phyloP scores from a whole-genome alignment of 2,888 invertebrate genomes.

The Ernsta delagoae region DNA sequence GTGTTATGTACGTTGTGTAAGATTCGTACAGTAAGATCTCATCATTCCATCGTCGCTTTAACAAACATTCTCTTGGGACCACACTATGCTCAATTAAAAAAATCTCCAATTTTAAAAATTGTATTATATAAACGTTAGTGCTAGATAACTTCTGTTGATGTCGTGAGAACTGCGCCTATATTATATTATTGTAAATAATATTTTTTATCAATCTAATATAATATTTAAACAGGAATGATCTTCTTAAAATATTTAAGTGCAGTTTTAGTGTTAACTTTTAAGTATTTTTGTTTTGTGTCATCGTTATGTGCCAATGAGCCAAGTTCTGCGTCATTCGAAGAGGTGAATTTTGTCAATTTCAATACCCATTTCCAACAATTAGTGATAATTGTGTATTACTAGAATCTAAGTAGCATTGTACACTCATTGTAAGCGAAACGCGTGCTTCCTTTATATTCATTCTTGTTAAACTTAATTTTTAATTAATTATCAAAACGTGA shows the following conservation, averaged over 20 bases:
- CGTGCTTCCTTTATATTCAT: constrained; percentile 76
- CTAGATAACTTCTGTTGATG: constrained; percentile 55
- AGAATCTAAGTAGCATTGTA: constrained; percentile 57
- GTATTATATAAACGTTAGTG: constrained; percentile 64
- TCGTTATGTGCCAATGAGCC: constrained; percentile 79
- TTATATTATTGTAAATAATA: constrained; percentile 60
- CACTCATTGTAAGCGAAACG: constrained; percentile 60
- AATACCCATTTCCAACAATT: constrained; percentile 39
- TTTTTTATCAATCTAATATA: constrained; percentile 55
- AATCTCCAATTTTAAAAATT: constrained; percentile 51
- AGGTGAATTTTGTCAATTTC: constrained; percentile 33
- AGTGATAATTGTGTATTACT: constrained; percentile 66
- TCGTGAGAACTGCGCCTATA: constrained; percentile 52
- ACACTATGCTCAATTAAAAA: constrained; percentile 65
- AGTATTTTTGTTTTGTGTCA: constrained; percentile 71
- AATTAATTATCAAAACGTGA: constrained; percentile 11
- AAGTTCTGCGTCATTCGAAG: constrained; percentile 51
- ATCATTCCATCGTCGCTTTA: constrained; percentile 80
- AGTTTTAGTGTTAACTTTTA: constrained; percentile 56
- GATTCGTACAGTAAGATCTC: constrained; percentile 69
- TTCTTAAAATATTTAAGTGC: constrained; percentile 57
- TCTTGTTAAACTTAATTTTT: constrained; percentile 46
- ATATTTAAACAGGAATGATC: constrained; percentile 74
- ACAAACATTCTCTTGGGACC: constrained; percentile 60
- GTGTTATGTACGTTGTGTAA: constrained; percentile 13